Evolutionary conservation across 2,797 vertebrate species (phyloP), one percentile per base, ranked within the genome.

Genomic region (Chelmon rostratus): DNA sequence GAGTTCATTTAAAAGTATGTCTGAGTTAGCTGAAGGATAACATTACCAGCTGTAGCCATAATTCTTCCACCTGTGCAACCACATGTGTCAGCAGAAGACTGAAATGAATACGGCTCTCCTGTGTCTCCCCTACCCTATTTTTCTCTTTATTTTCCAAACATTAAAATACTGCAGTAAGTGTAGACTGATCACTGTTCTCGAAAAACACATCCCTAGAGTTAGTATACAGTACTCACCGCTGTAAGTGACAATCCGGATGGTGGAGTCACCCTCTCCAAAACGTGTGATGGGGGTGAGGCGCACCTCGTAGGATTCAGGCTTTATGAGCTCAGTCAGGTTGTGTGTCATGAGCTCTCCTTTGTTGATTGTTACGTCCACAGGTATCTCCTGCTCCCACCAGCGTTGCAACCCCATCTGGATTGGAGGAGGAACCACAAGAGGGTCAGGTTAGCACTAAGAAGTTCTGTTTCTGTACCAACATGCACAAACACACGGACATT

Each of bases 341-440:
- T 99, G 97, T 10, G 97, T 98, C 92, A 99, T 98, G 72, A 99
- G 88, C 81, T 99, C 97, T 77, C 98, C 98, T 84, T 97, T 98
- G 88, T 96, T 96, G 87, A 99, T 97, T 11, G 95, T 92, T n/a
- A 95, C 95, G 23, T 98, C 97, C 85, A 98, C 96, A 0, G 98
- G 95, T 88, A 99, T 99, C 82, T 99, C 98, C 83, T 98, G 97
- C 78, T 99, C 98, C 98, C 98, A 99, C 98, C 98, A 99, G 52
- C 98, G 97, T 88, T 97, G 96, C 33, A 97, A 96, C 12, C 98
- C 98, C 44, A 97, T 97, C 98, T 99, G 87, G 56, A 28, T 2
- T 0, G 9, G 42, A 46, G 46, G 50, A 80, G 35, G 50, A 58
- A 58, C 6, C 42, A 25, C 6, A 37, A 15, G 28, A 67, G 4